These are phyloP conservation scores for Heterodera schachtii DNA, from an alignment of 1,140 invertebrate genomes.

Conservation along the genomic window DNA sequence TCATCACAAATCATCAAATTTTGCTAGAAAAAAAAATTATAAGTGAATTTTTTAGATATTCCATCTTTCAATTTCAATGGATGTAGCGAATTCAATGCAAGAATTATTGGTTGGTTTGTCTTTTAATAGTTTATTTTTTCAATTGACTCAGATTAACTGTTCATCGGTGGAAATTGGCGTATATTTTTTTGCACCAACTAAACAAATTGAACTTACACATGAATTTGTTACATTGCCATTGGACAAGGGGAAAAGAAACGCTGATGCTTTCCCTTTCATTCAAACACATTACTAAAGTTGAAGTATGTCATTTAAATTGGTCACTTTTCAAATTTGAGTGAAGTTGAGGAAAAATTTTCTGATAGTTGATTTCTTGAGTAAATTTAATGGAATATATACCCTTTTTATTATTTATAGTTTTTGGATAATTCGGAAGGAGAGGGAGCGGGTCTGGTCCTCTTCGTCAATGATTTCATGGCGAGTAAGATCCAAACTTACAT, in stretches of 20 bases:
- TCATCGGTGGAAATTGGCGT: constrained; percentile 33
- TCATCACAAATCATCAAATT: no score
- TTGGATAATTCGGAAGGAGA: constrained; percentile 43
- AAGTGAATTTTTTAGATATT: no score
- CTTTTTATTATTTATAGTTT: constrained; percentile 31
- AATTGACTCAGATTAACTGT: constrained; percentile 26
- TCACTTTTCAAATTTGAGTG: constrained; percentile 2
- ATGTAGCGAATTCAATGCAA: background rate
- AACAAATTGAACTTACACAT: constrained; percentile 14
- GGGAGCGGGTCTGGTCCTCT: constrained; percentile 46
- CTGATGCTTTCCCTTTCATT: constrained; percentile 35
- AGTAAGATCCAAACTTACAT: constrained; percentile 33
- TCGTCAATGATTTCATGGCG: constrained; percentile 47
- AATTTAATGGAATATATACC: no score
- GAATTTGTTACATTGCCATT: constrained; percentile 31
- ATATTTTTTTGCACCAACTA: constrained; percentile 20
- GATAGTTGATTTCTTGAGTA: no score
- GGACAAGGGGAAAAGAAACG: constrained; percentile 21
- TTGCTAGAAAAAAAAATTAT: no score
- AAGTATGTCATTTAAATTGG: constrained; percentile 16
- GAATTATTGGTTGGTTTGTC: background rate
- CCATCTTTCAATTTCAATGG: background rate
- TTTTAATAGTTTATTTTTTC: background rate
- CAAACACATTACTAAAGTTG: constrained; percentile 34
- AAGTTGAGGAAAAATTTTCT: no score